These are phyloP conservation scores for Idaea aversata DNA, from an alignment of 2,888 invertebrate species.

Conservation along the genomic window DNA sequence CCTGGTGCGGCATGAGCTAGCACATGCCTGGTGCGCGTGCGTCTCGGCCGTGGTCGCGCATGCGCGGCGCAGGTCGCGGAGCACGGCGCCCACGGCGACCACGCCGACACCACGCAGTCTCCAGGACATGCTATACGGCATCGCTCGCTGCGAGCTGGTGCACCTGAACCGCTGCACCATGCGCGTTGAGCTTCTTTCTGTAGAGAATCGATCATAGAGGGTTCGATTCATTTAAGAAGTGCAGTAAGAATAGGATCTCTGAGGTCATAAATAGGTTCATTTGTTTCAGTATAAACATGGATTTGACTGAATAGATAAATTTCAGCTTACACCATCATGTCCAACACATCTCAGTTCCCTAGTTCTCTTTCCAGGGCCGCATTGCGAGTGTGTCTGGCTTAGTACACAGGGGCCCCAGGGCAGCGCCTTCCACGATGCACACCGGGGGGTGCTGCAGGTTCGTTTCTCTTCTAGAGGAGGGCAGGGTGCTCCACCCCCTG, in stretches of 20 bases:
- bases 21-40: constrained; percentile 54
- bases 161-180: constrained; percentile 71
- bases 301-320: not conserved
- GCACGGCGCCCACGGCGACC: constrained; percentile 81
- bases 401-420: constrained; percentile 78
- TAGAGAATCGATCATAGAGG: not conserved
- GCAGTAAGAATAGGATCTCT: too few relatives aligned
- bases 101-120: constrained; percentile 84
- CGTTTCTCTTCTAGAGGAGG: constrained; percentile 79
- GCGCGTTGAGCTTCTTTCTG: constrained; percentile 77
- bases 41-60: constrained; percentile 49
- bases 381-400: constrained; percentile 64
- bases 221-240: too few relatives aligned
- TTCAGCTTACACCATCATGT: constrained; percentile 68
- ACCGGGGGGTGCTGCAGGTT: constrained; percentile 75
- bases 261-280: too few relatives aligned
- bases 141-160: constrained; percentile 74
- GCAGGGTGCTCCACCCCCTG: constrained; percentile 74
- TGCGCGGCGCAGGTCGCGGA: constrained; percentile 61
- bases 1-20: constrained; percentile 66
- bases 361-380: constrained; percentile 81
- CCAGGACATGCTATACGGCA: constrained; percentile 84
- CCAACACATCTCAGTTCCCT: constrained; percentile 80
- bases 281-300: not conserved
- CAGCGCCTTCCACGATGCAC: constrained; percentile 75